These are phyloP conservation scores for Gerris lacustris DNA, from an alignment of 2,888 invertebrate genomes.

Conservation along the genomic window DNA sequence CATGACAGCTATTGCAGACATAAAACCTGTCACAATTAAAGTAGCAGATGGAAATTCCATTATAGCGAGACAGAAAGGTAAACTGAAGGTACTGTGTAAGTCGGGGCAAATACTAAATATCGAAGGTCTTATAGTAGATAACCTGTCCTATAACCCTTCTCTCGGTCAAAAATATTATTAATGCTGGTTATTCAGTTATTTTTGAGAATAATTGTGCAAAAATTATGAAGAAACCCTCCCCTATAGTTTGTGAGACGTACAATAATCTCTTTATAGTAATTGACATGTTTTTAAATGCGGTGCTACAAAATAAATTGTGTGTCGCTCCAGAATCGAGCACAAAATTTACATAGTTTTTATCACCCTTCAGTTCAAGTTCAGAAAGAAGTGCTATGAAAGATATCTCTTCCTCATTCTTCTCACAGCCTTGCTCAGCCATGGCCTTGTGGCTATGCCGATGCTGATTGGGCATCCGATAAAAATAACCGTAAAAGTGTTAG, in stretches of 20 bases:
- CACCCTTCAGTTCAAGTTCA: no score
- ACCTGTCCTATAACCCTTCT: constrained; percentile 6
- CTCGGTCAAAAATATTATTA: constrained; percentile 9
- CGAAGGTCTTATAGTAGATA: constrained; percentile 5
- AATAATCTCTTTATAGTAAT: background rate
- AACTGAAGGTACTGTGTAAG: background rate
- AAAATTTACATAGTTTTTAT: no score
- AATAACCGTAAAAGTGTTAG: constrained; percentile 18
- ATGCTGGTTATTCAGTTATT: background rate
- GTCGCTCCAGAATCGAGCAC: no score
- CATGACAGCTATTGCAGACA: background rate
- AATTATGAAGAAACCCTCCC: background rate
- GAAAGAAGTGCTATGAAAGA: constrained; percentile 10
- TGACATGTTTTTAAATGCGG: background rate
- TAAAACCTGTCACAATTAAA: constrained; percentile 5
- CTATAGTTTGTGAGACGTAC: background rate
- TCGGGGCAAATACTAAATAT: background rate
- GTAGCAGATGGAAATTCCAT: constrained; percentile 10
- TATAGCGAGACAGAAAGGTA: constrained; percentile 9
- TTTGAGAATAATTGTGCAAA: background rate
- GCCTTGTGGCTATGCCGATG: constrained; percentile 15
- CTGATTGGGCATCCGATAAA: constrained; percentile 20
- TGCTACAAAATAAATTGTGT: no score
- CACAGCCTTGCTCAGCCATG: background rate
- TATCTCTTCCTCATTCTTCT: constrained; percentile 6